phyloP scores from a whole-genome alignment of 2,888 invertebrate species.

The Eupithecia pulchellata region DNA sequence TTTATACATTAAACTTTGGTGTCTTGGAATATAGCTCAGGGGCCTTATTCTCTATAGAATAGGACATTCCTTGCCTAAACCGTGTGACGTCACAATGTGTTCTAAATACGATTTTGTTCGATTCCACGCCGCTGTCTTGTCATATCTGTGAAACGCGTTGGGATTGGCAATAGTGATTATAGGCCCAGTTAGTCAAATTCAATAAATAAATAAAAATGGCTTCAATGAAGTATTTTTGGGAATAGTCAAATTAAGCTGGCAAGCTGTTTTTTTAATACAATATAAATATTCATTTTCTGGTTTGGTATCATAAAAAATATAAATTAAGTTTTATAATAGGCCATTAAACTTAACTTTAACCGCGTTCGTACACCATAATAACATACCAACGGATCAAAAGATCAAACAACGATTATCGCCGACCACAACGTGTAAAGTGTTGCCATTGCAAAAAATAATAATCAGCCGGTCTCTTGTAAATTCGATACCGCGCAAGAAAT shows the following conservation, averaged over 20 bases:
- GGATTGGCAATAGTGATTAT: too few relatives aligned
- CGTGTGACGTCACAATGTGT: too few relatives aligned
- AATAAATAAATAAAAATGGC: not conserved
- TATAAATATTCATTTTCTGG: not conserved
- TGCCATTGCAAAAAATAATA: conserved; percentile 46
- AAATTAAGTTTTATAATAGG: not conserved
- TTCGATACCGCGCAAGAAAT: conserved; percentile 36
- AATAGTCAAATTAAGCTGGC: not conserved
- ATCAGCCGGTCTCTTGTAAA: conserved; percentile 26
- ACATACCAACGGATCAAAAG: conserved; percentile 35
- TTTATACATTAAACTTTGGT: too few relatives aligned
- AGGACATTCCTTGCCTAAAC: too few relatives aligned
- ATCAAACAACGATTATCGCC: conserved; percentile 42
- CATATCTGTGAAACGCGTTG: too few relatives aligned
- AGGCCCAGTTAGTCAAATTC: too few relatives aligned
- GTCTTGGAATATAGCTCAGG: too few relatives aligned
- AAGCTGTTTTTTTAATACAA: not conserved
- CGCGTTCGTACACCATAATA: not conserved
- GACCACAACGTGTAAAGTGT: conserved; percentile 46
- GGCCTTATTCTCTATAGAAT: too few relatives aligned
- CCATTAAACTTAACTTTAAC: not conserved
- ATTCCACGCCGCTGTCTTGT: too few relatives aligned
- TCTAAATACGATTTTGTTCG: too few relatives aligned
- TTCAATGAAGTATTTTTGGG: not conserved
- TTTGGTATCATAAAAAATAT: not conserved